phyloP scores from a whole-genome alignment of 2,113 vertebrate species.

The Cisticola juncidis region DNA sequence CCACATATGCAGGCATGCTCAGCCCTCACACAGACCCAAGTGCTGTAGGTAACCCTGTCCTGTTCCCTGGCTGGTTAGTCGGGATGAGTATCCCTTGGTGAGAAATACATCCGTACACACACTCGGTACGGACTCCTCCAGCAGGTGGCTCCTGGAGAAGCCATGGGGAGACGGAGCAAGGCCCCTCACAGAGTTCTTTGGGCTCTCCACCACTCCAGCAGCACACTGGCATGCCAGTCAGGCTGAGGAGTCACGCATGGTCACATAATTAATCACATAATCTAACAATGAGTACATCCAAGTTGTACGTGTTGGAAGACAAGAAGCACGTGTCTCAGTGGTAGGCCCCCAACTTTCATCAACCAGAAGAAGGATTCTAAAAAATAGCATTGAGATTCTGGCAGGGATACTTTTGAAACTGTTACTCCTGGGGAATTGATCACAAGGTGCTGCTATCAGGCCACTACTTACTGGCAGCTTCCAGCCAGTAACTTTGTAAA shows the following conservation, averaged over 20 bases:
- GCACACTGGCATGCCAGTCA: background rate
- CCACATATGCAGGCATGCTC: background rate
- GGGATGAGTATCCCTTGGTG: rapidly evolving
- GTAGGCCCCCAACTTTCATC: background rate
- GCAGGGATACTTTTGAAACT: background rate
- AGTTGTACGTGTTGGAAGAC: rapidly evolving
- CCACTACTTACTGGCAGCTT: background rate
- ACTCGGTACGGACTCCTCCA: rapidly evolving
- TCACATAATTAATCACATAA: background rate
- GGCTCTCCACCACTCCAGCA: background rate
- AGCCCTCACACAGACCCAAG: rapidly evolving
- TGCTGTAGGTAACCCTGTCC: rapidly evolving
- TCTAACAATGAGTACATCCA: rapidly evolving
- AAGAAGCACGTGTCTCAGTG: rapidly evolving
- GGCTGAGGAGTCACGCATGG: too few species aligned
- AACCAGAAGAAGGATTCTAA: background rate
- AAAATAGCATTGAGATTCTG: background rate
- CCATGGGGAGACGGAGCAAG: background rate
- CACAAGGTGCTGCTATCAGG: background rate
- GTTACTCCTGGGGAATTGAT: background rate
- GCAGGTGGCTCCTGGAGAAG: background rate
- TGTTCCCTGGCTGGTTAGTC: rapidly evolving
- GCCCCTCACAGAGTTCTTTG: background rate
- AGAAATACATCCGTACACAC: rapidly evolving
- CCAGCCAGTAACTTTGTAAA: background rate